Evolutionary conservation across 1,140 invertebrate genomes (phyloP).

Genomic region (Ruditapes philippinarum): DNA sequence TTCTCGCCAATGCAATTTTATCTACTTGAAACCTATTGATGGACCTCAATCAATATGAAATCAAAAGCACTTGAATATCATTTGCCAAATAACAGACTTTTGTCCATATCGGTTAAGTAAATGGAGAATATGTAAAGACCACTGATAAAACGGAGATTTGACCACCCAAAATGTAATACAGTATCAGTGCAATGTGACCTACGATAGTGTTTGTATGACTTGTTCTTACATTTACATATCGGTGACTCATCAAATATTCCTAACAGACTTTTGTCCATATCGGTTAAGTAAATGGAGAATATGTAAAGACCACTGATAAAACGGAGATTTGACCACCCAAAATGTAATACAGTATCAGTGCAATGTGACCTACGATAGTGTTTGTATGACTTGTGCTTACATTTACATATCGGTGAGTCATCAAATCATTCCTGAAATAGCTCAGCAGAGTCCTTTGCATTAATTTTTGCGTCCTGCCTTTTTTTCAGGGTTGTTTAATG

Average conservation of each 20-base stretch:
- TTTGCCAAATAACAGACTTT: conserved; percentile 37
- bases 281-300: conserved; percentile 12
- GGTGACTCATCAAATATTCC: too few species aligned
- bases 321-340: conserved; percentile 14
- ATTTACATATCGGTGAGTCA: too few species aligned
- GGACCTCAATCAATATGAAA: conserved; percentile 37
- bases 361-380: not conserved
- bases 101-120: not conserved
- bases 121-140: conserved; percentile 1
- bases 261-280: conserved; percentile 16
- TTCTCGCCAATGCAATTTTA: conserved; percentile 45
- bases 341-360: conserved; percentile 13
- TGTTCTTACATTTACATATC: too few species aligned
- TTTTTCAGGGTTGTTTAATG: too few species aligned
- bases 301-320: not conserved
- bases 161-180: conserved; percentile 15
- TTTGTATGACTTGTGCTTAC: too few species aligned
- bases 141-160: not conserved
- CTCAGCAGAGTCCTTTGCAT: too few species aligned
- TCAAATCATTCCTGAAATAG: too few species aligned
- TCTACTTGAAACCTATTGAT: conserved; percentile 21
- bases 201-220: not conserved
- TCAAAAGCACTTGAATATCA: conserved; percentile 47
- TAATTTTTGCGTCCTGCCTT: too few species aligned
- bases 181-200: conserved; percentile 14